Conservation (phyloP, 2,797 vertebrate species). For the Onychomys leucogaster region DNA sequence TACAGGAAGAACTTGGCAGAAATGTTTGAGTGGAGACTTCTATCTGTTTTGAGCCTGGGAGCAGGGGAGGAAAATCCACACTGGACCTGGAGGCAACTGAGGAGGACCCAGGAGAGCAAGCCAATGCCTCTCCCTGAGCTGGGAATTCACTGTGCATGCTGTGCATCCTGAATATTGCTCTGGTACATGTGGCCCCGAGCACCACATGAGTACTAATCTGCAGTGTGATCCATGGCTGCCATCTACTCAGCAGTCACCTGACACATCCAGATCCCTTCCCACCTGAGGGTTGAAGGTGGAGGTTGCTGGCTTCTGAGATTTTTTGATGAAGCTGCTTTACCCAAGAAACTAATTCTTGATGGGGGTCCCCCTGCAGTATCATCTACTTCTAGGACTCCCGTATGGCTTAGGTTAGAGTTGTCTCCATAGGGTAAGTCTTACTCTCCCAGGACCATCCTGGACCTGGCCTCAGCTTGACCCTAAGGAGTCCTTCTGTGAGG, state of each 20-base stretch:
- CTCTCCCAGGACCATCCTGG: not conserved
- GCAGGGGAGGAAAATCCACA: fast-evolving
- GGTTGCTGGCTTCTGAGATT: not conserved
- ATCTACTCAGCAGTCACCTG: not conserved
- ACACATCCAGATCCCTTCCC: not conserved
- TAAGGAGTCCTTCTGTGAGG: not conserved
- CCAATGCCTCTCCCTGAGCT: not conserved
- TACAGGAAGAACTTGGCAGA: not conserved
- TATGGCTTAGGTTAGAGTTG: not conserved
- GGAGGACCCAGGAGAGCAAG: not conserved
- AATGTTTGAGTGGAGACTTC: not conserved
- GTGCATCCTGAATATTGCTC: fast-evolving
- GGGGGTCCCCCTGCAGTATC: too few relatives aligned
- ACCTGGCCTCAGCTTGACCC: fast-evolving
- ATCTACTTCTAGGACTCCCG: not conserved
- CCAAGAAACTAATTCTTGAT: fast-evolving
- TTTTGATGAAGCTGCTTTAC: not conserved
- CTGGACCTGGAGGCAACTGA: too few relatives aligned
- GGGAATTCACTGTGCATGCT: not conserved
- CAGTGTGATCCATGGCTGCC: not conserved
- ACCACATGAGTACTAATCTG: fast-evolving
- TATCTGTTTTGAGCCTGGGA: too few relatives aligned
- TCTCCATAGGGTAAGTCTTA: not conserved
- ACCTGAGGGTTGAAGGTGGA: fast-evolving
- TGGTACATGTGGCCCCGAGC: fast-evolving